These are phyloP conservation scores for Heliconius melpomene DNA, from an alignment of 1,140 invertebrate species.

Conservation along the genomic window DNA sequence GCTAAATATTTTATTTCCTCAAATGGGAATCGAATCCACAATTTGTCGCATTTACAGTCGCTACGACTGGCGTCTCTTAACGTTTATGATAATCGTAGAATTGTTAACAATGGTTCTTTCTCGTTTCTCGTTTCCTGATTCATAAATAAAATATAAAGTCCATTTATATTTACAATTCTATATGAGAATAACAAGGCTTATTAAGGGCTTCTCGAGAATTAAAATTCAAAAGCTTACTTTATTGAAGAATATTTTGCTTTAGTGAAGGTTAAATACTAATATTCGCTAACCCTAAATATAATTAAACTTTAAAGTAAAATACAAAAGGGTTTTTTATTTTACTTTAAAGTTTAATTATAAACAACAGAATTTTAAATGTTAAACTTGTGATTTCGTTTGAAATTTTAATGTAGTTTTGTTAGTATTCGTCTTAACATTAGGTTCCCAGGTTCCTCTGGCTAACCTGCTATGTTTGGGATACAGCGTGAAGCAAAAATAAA, in stretches of 20 bases:
- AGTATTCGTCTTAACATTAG: too few species aligned
- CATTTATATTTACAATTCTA: conserved; percentile 22
- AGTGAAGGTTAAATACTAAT: background rate
- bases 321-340: too few species aligned
- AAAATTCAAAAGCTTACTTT: conserved; percentile 24
- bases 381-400: background rate
- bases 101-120: background rate
- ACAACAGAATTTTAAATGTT: background rate
- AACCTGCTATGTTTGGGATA: too few species aligned
- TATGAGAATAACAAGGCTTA: conserved; percentile 32
- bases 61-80: too few species aligned
- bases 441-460: too few species aligned
- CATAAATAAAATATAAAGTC: background rate
- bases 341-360: too few species aligned
- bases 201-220: conserved; percentile 26
- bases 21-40: too few species aligned
- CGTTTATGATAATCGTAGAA: background rate
- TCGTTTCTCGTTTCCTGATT: background rate
- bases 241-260: background rate
- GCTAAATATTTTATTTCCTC: too few species aligned
- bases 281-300: conserved; percentile 6
- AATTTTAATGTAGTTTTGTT: background rate
- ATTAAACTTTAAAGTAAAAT: background rate
- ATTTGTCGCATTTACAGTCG: too few species aligned
- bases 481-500: too few species aligned